These are phyloP conservation scores for Mesochorus sp. DNA, from an alignment of 2,888 invertebrate genomes.

Conservation along the genomic window DNA sequence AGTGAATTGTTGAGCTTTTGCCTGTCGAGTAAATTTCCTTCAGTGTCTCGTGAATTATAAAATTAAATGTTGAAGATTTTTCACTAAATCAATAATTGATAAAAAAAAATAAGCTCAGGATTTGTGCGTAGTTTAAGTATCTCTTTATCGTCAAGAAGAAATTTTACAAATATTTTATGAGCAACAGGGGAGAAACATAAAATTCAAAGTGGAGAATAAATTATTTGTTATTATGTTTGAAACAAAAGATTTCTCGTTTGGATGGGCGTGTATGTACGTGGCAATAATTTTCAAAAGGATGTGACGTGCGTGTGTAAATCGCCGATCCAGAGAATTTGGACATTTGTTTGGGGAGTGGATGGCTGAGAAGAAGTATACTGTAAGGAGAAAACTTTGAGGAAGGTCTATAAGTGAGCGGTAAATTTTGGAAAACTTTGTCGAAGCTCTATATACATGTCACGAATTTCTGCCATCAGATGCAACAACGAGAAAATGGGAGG, in stretches of 20 bases:
- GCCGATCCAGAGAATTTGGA: background rate
- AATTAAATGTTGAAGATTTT: background rate
- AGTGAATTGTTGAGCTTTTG: background rate
- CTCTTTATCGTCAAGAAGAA: too few species aligned
- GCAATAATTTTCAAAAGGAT: background rate
- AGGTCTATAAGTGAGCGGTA: constrained; percentile 19
- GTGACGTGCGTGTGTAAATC: background rate
- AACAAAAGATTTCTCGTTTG: constrained; percentile 1
- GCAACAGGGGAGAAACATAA: too few species aligned
- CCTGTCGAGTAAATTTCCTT: background rate
- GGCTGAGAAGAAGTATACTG: background rate
- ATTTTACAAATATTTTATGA: too few species aligned
- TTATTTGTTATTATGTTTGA: too few species aligned
- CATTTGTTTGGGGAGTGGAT: background rate
- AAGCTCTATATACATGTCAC: constrained; percentile 2
- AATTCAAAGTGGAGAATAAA: too few species aligned
- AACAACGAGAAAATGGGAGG: constrained; percentile 2
- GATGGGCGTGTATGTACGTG: background rate
- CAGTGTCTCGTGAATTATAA: background rate
- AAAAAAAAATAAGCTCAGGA: too few species aligned
- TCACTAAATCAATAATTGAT: background rate
- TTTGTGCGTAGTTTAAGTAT: too few species aligned
- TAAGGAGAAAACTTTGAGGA: constrained; percentile 12
- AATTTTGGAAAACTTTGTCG: constrained; percentile 30
- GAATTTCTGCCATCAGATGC: background rate